Conservation (phyloP, 2,797 vertebrate species). For the Oreonectes daqikongensis region DNA sequence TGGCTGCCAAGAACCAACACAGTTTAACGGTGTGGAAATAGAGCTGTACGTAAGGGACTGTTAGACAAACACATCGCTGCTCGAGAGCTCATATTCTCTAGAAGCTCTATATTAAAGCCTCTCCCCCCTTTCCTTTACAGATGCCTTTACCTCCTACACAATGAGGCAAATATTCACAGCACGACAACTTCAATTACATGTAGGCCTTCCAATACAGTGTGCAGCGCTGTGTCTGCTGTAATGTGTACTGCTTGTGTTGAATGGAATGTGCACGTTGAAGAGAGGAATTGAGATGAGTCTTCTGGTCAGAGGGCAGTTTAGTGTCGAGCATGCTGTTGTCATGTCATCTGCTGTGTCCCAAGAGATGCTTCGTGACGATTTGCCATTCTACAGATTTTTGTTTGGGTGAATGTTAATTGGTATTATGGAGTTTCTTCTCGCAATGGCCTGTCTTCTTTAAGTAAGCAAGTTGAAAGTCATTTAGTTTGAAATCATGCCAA, state of each 20-base stretch:
- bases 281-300: constrained; percentile 23
- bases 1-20: too few relatives aligned
- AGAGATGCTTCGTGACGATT: too few relatives aligned
- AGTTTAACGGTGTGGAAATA: constrained; percentile 18
- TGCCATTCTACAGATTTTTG: too few relatives aligned
- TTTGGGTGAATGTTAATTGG: too few relatives aligned
- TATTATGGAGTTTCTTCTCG: constrained; percentile 58
- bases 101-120: constrained; percentile 21
- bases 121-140: constrained; percentile 20
- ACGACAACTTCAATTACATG: constrained; percentile 40
- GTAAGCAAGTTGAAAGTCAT: neutral
- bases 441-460: too few relatives aligned
- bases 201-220: constrained; percentile 29
- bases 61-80: constrained; percentile 11
- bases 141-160: constrained; percentile 45
- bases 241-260: constrained; percentile 17
- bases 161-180: constrained; percentile 29
- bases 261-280: constrained; percentile 21
- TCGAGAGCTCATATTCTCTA: constrained; percentile 17
- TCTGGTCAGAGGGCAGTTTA: constrained; percentile 5
- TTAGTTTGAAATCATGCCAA: neutral
- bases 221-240: constrained; percentile 18
- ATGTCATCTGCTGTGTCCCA: neutral
- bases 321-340: neutral
- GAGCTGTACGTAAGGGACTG: constrained; percentile 34